Conservation (phyloP, 2,888 invertebrate species). For the Aspidapion aeneum region DNA sequence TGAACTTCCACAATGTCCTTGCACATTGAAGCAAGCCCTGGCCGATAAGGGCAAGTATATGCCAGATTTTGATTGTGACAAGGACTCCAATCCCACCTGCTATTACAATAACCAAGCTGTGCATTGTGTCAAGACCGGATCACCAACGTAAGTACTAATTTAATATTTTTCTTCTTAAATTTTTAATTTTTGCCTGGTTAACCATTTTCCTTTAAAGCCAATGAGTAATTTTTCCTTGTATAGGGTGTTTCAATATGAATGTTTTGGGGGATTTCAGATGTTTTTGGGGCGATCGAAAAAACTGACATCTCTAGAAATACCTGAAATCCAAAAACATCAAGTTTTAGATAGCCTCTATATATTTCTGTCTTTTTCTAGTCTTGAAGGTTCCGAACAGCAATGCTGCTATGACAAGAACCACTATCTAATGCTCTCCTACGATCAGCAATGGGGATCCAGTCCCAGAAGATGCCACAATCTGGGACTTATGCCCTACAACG, state of each 20-base stretch:
- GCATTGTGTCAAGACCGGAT: slow-evolving; percentile 90
- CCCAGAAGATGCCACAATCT: slow-evolving; percentile 85
- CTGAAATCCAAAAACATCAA: no score
- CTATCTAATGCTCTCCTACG: slow-evolving; percentile 90
- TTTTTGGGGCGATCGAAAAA: no score
- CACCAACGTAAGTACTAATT: slow-evolving; percentile 80
- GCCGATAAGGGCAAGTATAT: slow-evolving; percentile 90
- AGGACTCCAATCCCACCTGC: slow-evolving; percentile 85
- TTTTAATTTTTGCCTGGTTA: background rate
- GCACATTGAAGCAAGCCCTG: slow-evolving; percentile 85
- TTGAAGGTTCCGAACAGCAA: slow-evolving; percentile 91
- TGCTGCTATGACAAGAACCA: slow-evolving; percentile 95
- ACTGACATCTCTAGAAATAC: no score
- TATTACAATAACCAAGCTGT: slow-evolving; percentile 84
- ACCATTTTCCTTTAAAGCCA: no score
- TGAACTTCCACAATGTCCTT: slow-evolving; percentile 85
- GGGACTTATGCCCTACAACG: slow-evolving; percentile 90
- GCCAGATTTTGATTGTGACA: slow-evolving; percentile 88
- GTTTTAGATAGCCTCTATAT: no score
- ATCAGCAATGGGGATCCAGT: slow-evolving; percentile 92
- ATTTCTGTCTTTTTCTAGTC: slow-evolving; percentile 58
- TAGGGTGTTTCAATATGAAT: no score
- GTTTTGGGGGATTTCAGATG: no score
- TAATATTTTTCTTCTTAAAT: no score
- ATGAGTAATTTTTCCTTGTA: no score